These are phyloP conservation scores for Coilia nasus DNA, from an alignment of 2,797 vertebrate species.

Conservation along the genomic window DNA sequence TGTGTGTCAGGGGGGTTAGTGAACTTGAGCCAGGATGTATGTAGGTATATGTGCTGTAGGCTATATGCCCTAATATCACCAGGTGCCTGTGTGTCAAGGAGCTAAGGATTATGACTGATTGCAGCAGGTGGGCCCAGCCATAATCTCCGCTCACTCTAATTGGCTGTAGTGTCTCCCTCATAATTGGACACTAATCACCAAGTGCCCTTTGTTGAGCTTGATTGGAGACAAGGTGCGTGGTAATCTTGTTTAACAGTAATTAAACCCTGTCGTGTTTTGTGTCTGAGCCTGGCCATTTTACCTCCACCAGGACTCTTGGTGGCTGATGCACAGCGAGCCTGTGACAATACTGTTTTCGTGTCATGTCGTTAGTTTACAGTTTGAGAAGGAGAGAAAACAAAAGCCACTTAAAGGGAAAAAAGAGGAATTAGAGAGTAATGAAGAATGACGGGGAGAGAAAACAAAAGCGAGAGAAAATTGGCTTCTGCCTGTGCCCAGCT, in stretches of 20 bases:
- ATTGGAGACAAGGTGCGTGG: slow-evolving; percentile 63
- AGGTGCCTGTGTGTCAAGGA: slow-evolving; percentile 42
- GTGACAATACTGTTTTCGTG: neutral
- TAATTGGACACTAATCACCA: slow-evolving; percentile 71
- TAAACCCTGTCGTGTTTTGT: slow-evolving; percentile 44
- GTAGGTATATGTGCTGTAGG: neutral
- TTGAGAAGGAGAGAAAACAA: slow-evolving; percentile 50
- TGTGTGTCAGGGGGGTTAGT: neutral
- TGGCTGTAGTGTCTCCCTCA: slow-evolving; percentile 57
- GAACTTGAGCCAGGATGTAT: neutral
- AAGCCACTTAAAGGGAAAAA: slow-evolving; percentile 11
- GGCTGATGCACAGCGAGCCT: neutral
- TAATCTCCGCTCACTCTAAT: slow-evolving; percentile 61
- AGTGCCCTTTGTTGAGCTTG: slow-evolving; percentile 55
- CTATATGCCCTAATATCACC: neutral
- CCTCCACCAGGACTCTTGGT: neutral
- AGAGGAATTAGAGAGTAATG: slow-evolving; percentile 1
- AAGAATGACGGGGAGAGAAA: neutral
- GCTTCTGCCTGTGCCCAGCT: slow-evolving; percentile 63
- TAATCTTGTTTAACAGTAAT: slow-evolving; percentile 55
- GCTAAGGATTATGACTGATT: slow-evolving; percentile 57
- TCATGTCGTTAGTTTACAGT: neutral
- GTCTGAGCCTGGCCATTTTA: slow-evolving; percentile 24
- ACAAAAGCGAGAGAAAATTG: slow-evolving; percentile 46
- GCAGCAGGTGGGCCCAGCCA: slow-evolving; percentile 64